Base-by-base conservation (phyloP, 2,797 vertebrate species). In the Etheostoma perlongum region DNA sequence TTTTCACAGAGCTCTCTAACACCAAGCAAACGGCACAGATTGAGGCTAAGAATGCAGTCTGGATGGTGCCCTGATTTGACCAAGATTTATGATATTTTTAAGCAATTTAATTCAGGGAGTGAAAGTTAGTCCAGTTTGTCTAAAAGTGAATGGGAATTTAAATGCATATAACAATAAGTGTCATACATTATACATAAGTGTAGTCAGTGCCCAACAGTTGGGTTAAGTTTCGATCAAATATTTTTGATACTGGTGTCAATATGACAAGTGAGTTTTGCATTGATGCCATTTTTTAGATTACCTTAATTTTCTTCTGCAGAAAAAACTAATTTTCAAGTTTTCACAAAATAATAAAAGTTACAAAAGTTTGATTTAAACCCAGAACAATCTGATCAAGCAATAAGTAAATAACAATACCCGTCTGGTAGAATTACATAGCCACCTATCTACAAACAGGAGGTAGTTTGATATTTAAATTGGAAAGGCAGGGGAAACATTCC, bases 11-110 rank as follows among this genome's bases (percentile, higher is more conserved):
- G 54, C 82, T 52, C 23, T 63, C 67, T 66, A 72, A 79, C 69
- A 76, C 57, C 74, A 69, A 61, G 73, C 64, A 76, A 85, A 70
- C 11, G 4, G 71, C 77, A 78, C 54, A 78, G 74, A 82, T 19
- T 85, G 67, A 81, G 66, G 13, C 6, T 67, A 71, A 76, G 78
- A 59, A 83, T 73, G 72, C 67, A 36, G 55, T 71, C 58, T 81
- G 62, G 40, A 76, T 42, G 58, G 40, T 4, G 46, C 53, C 58
- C 67, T 33, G 19, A 52, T 55, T 61, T 7, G n/a, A 65, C n/a
- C 10, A n/a, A 42, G 21, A 65, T 63, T 61, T 42, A 16, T 51
- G 13, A 55, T 40, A 6, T 21, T 14, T 15, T 54, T 62, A 4
- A 15, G 23, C 46, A 16, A 8, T 67, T n/a, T 18, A 15, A 65